Conservation (phyloP, 2,888 invertebrate genomes). For the Seira sanloemensis region DNA sequence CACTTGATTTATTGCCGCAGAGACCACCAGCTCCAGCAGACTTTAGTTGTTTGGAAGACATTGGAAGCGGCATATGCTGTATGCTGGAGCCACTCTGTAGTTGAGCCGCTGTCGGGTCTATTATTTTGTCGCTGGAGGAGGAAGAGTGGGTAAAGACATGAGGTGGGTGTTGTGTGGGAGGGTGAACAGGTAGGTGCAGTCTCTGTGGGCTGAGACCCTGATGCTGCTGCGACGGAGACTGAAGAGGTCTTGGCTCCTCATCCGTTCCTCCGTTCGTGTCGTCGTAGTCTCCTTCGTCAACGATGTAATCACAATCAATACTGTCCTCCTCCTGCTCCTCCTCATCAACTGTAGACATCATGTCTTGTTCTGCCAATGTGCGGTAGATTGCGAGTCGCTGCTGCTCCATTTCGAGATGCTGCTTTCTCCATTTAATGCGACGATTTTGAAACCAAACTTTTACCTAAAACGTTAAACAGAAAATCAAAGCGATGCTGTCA, state of each 20-base stretch:
- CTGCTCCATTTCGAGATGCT: slow-evolving; percentile 93
- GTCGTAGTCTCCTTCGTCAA: slow-evolving; percentile 26
- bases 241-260: too few species aligned
- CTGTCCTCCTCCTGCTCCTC: slow-evolving; percentile 60
- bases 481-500: too few species aligned
- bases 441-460: slow-evolving; percentile 96
- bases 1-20: too few species aligned
- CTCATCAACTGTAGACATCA: slow-evolving; percentile 58
- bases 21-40: too few species aligned
- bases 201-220: too few species aligned
- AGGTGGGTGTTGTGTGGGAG: too few species aligned
- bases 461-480: slow-evolving; percentile 78
- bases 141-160: too few species aligned
- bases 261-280: neutral
- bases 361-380: slow-evolving; percentile 43
- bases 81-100: neutral
- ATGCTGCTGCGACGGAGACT: too few species aligned
- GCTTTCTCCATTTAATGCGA: slow-evolving; percentile 96
- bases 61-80: too few species aligned
- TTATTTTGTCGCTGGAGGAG: neutral
- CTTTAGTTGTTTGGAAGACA: neutral
- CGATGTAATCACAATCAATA: slow-evolving; percentile 54
- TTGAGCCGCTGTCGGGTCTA: neutral
- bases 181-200: too few species aligned
- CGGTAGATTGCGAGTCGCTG: slow-evolving; percentile 85